Evolutionary conservation across 1,140 invertebrate genomes (phyloP), one percentile per base, ranked within the genome.

Genomic region (Atta colombica): DNA sequence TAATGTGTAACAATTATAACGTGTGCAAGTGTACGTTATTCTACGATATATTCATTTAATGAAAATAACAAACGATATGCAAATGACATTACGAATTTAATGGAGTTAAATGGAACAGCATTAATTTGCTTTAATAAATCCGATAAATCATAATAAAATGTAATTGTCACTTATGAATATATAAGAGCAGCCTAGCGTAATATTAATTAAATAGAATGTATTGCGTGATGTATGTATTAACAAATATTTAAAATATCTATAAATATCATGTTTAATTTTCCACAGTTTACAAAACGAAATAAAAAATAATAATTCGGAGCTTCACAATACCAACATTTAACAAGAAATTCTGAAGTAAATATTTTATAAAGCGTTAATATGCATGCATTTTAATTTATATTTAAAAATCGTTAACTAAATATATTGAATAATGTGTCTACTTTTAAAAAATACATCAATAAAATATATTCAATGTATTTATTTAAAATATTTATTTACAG

Each of bases 81-180:
- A 75, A 75, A 75, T 75, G 51, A 55, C 68, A 49, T 84, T 61
- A 74, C n/a, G 45, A 60, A 49, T 84, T 75, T 82, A 82, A 82
- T 84, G 31, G 8, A 16, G 69, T 84, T 75, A 60, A 84, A 75
- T 75, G 39, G 31, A 75, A 61, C 80, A 63, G 58, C 39, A 84
- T 84, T 84, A 75, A 84, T 84, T 84, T 39, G 80, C 69, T 84
- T 75, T 51, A 75, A 75, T 84, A 74, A 74, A 84, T 75, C 55
- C 69, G 69, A 75, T 82, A 82, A 72, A 82, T 74, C 69, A 61
- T 75, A 84, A 84, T 84, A 61, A 84, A 84, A 63, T 74, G 14
- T 61, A 75, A 75, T 84, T 75, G 69, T 74, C 55, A 84, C 55
- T 75, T 74, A 61, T 74, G 55, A 74, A 82, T 82, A 74, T 35